phyloP scores from a whole-genome alignment of 2,113 vertebrate genomes.

The Myrmophylax atrothorax region DNA sequence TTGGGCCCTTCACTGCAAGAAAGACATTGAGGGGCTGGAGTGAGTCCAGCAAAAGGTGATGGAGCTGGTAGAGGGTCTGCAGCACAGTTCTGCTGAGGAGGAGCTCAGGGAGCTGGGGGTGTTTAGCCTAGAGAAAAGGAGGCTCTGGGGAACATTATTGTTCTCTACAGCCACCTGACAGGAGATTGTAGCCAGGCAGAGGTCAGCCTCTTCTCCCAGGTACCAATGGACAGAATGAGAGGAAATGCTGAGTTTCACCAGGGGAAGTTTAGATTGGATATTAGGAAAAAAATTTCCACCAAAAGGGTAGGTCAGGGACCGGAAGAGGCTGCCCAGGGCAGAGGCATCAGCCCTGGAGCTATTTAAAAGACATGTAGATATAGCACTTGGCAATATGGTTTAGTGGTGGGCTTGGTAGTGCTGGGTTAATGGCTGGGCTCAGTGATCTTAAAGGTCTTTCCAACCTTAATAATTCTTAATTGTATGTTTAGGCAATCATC shows the following conservation, averaged over 20 bases:
- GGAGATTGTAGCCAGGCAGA: neutral
- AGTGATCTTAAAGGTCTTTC: neutral
- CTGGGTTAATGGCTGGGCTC: neutral
- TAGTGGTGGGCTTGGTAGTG: neutral
- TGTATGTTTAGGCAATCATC: neutral
- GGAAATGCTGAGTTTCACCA: neutral
- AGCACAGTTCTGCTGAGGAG: neutral
- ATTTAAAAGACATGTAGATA: neutral
- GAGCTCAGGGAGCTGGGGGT: neutral
- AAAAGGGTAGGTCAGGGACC: neutral
- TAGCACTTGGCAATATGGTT: neutral
- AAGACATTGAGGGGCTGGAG: neutral
- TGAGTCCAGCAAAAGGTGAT: fast-evolving
- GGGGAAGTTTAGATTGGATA: neutral
- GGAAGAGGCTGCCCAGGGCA: neutral
- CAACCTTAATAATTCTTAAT: neutral
- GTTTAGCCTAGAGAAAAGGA: neutral
- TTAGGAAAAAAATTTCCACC: neutral
- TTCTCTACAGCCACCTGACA: neutral
- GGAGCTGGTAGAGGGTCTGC: neutral
- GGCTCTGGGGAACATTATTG: neutral
- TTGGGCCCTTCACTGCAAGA: neutral
- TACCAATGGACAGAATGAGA: fast-evolving
- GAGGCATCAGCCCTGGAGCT: neutral
- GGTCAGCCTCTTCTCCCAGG: too few relatives aligned